Evolutionary conservation across 2,888 invertebrate species (phyloP), one percentile per base, ranked within the genome.

Genomic region (Strigamia maritima): DNA sequence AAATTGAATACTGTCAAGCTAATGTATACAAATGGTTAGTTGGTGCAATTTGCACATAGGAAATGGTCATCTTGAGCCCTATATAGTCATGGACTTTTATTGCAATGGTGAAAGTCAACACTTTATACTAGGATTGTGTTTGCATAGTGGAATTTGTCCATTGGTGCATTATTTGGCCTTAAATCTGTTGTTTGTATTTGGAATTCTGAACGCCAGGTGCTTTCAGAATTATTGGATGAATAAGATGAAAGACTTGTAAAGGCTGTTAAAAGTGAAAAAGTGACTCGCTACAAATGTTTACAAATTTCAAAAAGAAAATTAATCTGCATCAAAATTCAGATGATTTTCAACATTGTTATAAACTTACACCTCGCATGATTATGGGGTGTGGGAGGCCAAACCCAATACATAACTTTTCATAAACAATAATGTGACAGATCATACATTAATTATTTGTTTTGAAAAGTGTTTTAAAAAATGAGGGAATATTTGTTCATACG

Each of bases 1-100:
- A 54, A 54, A 54, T 54, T 54, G 54, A 54, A 54, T 54, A n/a
- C 54, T 54, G 54, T 54, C 54, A 54, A 54, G 54, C 7, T 54
- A 54, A 54, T 54, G 54, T 54, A 54, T 54, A 54, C 54, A 54
- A 54, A 54, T 54, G 54, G 54, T 54, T 54, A 54, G n/a, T 54
- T 8, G 54, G 19, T 54, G 54, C 54, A 54, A 54, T 19, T 8
- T 19, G 19, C 8, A 19, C 19, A 54, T 19, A 54, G 19, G 19
- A 54, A 54, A 19, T 54, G 54, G 54, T 54, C 54, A 54, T 54
- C 54, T 54, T 54, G 54, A 54, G 54, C 8, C n/a, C 35, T 35
- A 35, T 35, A 35, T 35, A 35, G 35, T 35, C 35, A 6, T 10
- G 10, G 35, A 35, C 19, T 19, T 54, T 54, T 54, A 54, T 54